Evolutionary conservation across 2,888 invertebrate genomes (phyloP).

Genomic region (Amiota communis): DNA sequence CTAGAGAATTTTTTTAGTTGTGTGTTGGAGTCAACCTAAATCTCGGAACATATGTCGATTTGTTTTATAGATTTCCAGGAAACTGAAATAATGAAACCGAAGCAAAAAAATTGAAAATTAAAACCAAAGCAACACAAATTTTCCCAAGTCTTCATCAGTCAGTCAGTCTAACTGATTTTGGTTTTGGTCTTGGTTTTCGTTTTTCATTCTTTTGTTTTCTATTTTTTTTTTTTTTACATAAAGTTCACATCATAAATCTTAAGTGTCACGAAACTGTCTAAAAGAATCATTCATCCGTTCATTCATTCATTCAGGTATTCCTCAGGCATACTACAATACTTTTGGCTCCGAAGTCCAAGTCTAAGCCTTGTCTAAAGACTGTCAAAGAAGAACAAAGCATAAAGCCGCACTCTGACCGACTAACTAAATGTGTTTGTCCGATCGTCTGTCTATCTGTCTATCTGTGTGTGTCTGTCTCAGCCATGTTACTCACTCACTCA

Average conservation of each 20-base stretch:
- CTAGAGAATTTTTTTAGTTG: not conserved
- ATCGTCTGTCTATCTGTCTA: not conserved
- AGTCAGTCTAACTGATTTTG: not conserved
- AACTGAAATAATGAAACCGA: slow-evolving; percentile 31
- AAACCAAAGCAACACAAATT: slow-evolving; percentile 31
- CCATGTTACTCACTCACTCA: slow-evolving; percentile 4
- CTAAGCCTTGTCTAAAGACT: not conserved
- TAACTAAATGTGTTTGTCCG: not conserved
- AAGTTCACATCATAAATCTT: slow-evolving; percentile 68
- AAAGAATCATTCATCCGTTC: slow-evolving; percentile 31
- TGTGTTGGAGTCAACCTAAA: slow-evolving; percentile 19
- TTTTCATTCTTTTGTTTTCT: not conserved
- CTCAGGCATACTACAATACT: slow-evolving; percentile 36
- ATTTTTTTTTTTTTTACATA: not conserved
- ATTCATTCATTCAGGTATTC: slow-evolving; percentile 57
- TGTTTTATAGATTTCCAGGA: slow-evolving; percentile 61
- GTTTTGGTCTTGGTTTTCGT: slow-evolving; percentile 2
- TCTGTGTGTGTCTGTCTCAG: not conserved
- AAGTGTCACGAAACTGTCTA: slow-evolving; percentile 67
- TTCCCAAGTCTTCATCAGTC: slow-evolving; percentile 10
- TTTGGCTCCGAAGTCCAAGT: slow-evolving; percentile 2
- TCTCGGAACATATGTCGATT: slow-evolving; percentile 52
- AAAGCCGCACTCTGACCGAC: slow-evolving; percentile 22
- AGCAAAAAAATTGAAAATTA: slow-evolving; percentile 16
- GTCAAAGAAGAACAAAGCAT: slow-evolving; percentile 25